Conservation (phyloP, 2,888 invertebrate genomes). For the Acanthacorydalis orientalis region DNA sequence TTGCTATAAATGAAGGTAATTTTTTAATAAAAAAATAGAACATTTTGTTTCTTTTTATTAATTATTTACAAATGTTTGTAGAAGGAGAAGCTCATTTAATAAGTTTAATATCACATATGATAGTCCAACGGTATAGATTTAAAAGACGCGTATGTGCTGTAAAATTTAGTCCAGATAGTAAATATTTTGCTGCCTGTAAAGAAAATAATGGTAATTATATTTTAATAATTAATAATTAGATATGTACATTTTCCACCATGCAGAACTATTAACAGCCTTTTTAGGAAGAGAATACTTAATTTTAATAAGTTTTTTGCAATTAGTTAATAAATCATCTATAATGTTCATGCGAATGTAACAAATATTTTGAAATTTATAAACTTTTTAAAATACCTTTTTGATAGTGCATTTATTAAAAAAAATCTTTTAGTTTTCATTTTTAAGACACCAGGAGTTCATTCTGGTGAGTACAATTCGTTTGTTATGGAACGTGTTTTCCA, state of each 20-base stretch:
- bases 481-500: slow-evolving; percentile 66
- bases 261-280: too few species aligned
- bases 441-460: slow-evolving; percentile 63
- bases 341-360: too few species aligned
- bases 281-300: too few species aligned
- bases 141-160: slow-evolving; percentile 57
- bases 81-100: slow-evolving; percentile 73
- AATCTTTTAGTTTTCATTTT: slow-evolving; percentile 70
- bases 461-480: slow-evolving; percentile 78
- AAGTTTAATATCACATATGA: slow-evolving; percentile 64
- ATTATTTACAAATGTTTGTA: slow-evolving; percentile 20
- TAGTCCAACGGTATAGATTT: slow-evolving; percentile 74
- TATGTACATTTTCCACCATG: too few species aligned
- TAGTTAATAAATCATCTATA: neutral
- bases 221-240: neutral
- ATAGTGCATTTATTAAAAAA: too few species aligned
- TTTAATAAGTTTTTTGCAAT: neutral
- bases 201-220: slow-evolving; percentile 50
- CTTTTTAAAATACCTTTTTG: neutral
- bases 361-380: neutral
- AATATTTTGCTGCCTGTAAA: slow-evolving; percentile 80
- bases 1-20: slow-evolving; percentile 79
- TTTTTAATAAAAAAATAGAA: too few species aligned
- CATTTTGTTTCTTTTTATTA: neutral
- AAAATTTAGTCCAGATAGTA: slow-evolving; percentile 87